Base-by-base conservation (phyloP, 2,113 vertebrate genomes). In the Pteronura brasiliensis region DNA sequence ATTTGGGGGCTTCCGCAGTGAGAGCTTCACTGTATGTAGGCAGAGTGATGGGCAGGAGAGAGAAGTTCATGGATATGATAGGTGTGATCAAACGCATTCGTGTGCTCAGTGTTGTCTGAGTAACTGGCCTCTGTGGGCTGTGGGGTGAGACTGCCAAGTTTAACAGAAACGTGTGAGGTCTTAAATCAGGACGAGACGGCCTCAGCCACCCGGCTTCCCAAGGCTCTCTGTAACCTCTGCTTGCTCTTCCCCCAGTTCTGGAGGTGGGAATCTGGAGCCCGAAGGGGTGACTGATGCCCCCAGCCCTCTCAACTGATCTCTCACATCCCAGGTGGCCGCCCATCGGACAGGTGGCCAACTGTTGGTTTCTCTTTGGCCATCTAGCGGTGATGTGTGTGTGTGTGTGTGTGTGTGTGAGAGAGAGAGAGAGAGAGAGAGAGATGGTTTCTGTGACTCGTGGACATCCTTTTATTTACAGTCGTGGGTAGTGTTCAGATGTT, bases 61-160 rank as follows among this genome's bases (percentile, higher is more conserved):
- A 15, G 59, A 52, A 49, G 36, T 20, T 65, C 31, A 0, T 21
- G 27, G 69, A 29, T 25, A 1, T 0, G 6, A 42, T 2, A 69
- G 79, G 47, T 65, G 63, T 13, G 17, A 36, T 52, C 34, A 93
- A n/a, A 15, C 0, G 2, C 11, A 21, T 25, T 23, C 9, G 1
- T 47, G 2, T 29, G 18, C 29, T 65, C 11, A 1, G 25, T n/a
- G 23, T 57, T 18, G 23, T 55, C 87, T 18, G 6, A 36, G 59
- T 65, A 18, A 52, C 29, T 9, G 27, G 27, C 25, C 7, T 57
- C 63, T 10, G 5, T 4, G 13, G 39, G 15, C 95, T 71, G 65
- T 4, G 29, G 47, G n/a, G 42, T 81, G 86, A 61, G 39, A 61
- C 47, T 52, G 7, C 49, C 36, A 52, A 42, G 17, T 39, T 72